Conservation (phyloP, 2,888 invertebrate species). For the Standfussiana lucernea region DNA sequence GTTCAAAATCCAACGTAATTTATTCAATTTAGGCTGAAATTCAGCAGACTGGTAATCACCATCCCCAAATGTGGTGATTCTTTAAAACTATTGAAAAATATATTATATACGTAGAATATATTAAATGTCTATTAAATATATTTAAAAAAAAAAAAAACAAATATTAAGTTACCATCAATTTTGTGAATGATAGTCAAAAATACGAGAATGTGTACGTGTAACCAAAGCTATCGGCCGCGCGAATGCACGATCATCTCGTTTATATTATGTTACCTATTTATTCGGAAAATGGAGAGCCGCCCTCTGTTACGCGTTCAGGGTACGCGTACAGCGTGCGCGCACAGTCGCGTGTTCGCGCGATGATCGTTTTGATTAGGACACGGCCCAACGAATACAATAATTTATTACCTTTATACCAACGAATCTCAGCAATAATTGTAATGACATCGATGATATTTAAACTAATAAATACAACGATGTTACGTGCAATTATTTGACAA, state of each 20-base stretch:
- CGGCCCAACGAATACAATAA: neutral
- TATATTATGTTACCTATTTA: neutral
- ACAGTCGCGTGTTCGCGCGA: neutral
- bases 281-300: neutral
- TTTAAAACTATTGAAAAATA: conserved; percentile 29
- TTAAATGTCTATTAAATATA: conserved; percentile 11
- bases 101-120: conserved; percentile 4
- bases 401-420: conserved; percentile 18
- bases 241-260: neutral
- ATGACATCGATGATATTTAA: conserved; percentile 31
- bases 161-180: neutral
- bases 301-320: neutral
- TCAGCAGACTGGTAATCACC: conserved; percentile 3
- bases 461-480: conserved; percentile 7
- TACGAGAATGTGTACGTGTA: neutral
- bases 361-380: neutral
- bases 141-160: neutral
- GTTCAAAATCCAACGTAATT: neutral
- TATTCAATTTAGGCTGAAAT: neutral
- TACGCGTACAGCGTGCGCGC: no score
- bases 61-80: conserved; percentile 9
- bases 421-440: conserved; percentile 33
- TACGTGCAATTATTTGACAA: no score
- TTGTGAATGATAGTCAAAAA: neutral
- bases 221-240: neutral